Evolutionary conservation across 2,113 vertebrate species (phyloP).

Genomic region (Mormyrus iriodes): DNA sequence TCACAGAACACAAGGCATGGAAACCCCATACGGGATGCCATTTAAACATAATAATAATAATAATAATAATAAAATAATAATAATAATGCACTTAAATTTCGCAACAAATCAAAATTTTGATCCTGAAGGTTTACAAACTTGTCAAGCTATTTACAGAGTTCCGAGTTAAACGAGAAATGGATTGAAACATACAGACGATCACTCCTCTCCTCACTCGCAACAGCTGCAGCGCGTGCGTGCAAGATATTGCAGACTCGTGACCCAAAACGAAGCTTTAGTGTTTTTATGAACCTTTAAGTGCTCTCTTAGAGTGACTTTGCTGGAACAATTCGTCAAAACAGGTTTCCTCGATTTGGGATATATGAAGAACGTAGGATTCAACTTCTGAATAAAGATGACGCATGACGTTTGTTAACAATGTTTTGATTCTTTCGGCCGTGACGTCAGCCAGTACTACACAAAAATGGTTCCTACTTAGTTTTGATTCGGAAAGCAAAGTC

Average conservation of each 20-base stretch:
- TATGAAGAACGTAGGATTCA: conserved; percentile 21
- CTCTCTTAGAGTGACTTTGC: conserved; percentile 16
- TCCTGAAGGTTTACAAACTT: background rate
- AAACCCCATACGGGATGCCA: background rate
- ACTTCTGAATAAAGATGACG: conserved; percentile 39
- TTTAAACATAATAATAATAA: background rate
- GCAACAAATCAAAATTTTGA: background rate
- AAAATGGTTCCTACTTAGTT: conserved; percentile 82
- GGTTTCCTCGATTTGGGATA: background rate
- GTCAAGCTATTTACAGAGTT: background rate
- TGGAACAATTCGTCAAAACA: background rate
- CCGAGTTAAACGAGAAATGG: background rate
- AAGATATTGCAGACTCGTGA: conserved; percentile 34
- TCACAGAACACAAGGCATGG: background rate
- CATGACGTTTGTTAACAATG: conserved; percentile 68
- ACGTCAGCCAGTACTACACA: conserved; percentile 73
- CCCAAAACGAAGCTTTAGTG: conserved; percentile 32
- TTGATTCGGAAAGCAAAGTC: conserved; percentile 72
- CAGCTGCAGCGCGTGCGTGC: conserved; percentile 39
- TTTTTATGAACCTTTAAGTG: conserved; percentile 9
- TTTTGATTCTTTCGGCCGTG: conserved; percentile 76
- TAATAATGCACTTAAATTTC: background rate
- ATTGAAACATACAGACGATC: background rate
- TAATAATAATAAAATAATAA: background rate
- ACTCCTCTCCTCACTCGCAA: conserved; percentile 15